phyloP scores from a whole-genome alignment of 1,140 invertebrate species.

The Nylanderia fulva region DNA sequence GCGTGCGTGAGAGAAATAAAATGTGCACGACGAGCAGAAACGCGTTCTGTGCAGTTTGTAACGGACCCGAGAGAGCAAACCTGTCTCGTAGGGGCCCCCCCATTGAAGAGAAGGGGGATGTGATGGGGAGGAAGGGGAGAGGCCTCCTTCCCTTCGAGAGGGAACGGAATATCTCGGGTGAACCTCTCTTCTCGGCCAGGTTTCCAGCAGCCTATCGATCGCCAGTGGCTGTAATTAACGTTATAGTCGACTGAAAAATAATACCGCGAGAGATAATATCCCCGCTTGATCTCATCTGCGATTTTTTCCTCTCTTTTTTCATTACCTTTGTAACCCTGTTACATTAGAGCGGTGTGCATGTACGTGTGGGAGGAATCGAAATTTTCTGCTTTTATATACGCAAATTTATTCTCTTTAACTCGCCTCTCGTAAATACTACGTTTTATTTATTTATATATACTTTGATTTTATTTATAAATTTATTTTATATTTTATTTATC shows the following conservation, averaged over 20 bases:
- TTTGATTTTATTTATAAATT: no score
- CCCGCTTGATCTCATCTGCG: neutral
- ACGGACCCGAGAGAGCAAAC: conserved; percentile 64
- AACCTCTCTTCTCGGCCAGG: conserved; percentile 44
- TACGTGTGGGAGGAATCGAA: neutral
- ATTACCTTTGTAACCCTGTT: neutral
- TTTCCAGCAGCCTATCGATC: conserved; percentile 59
- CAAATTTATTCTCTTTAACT: neutral
- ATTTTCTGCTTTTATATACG: neutral
- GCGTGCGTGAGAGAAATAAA: conserved; percentile 27
- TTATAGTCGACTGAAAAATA: conserved; percentile 46
- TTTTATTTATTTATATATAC: neutral
- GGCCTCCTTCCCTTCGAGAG: conserved; percentile 41
- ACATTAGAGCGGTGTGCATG: neutral
- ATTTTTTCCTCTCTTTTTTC: neutral
- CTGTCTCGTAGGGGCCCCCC: conserved; percentile 43
- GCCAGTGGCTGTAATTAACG: conserved; percentile 42
- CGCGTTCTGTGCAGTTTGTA: conserved; percentile 62
- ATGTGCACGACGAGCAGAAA: conserved; percentile 42
- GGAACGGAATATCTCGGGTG: conserved; percentile 45
- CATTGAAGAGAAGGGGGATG: conserved; percentile 40
- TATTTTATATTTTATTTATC: no score
- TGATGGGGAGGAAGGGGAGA: neutral
- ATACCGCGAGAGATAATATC: conserved; percentile 17
- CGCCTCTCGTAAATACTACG: neutral